Evolutionary conservation across 2,797 vertebrate species (phyloP), one percentile per base, ranked within the genome.

Genomic region (Taeniopygia guttata): DNA sequence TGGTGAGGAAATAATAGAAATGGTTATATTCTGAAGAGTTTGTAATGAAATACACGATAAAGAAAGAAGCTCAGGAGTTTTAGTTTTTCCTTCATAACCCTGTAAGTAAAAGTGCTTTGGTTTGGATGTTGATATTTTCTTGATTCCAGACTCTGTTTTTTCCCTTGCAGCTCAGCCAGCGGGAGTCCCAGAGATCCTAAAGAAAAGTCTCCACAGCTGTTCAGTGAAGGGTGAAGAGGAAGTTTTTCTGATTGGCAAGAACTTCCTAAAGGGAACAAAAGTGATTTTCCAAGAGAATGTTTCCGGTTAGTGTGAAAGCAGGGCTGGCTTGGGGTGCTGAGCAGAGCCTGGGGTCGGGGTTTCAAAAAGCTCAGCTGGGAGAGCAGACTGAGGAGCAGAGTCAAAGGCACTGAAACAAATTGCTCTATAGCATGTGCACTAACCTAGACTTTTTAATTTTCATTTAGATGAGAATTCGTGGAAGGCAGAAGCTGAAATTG

Each of bases 201-300:
- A 99, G 98, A 99, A 99, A 97, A 99, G 99, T 74, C 98, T 99
- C 36, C 99, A 99, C 97, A 99, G 97, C 80, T 99, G 98, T 94
- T 98, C 99, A 32, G 98, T 98, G 87, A 99, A 98, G 95, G 99
- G 99, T 29, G 99, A 99, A 87, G 99, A 99, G 89, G 99, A 99
- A 92, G 98, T 99, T 86, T 99, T 99, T 95, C 98, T 99, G 95
- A 99, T 99, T 48, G 99, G 99, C 97, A 99, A 99, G 98, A 99
- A 99, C 97, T 99, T 99, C 96, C 98, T 99, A 26, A 99, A 99
- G 98, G 99, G 99, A 98, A 99, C 99, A 88, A 99, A 99, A 98
- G 99, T 99, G 95, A 98, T 99, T 97, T 99, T 99, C 98, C 99
- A 99, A 26, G 99, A 99, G 97, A 99, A 99, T 85, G 51, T 98